Percentiles rank a stretch among this genome's conserved stretches.
phyloP scores from a whole-genome alignment of 2,888 invertebrate genomes.

The Aleiodes alternator region DNA sequence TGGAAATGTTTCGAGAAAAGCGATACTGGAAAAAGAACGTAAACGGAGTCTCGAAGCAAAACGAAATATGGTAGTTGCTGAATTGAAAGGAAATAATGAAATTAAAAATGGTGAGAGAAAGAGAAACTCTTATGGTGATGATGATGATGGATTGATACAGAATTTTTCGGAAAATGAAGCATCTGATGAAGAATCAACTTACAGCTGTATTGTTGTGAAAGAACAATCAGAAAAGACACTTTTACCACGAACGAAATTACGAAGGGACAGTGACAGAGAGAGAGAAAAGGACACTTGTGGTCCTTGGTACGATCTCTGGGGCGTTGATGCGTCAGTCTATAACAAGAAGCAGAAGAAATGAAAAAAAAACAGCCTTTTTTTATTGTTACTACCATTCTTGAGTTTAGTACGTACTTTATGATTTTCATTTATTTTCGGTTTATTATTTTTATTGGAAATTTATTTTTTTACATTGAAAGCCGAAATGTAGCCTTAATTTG shows the following conservation, averaged over 20 bases:
- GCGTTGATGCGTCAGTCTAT: constrained; percentile 82
- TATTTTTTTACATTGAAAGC: constrained; percentile 29
- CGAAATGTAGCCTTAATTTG: constrained; percentile 41
- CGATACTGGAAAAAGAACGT: constrained; percentile 72
- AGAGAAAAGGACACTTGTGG: constrained; percentile 83
- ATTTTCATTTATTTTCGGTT: constrained; percentile 36
- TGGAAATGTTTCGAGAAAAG: constrained; percentile 72
- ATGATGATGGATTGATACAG: constrained; percentile 68
- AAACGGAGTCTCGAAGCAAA: constrained; percentile 73
- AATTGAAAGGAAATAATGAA: constrained; percentile 72
- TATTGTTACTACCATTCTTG: constrained; percentile 2
- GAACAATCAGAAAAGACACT: constrained; percentile 77
- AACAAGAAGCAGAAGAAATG: constrained; percentile 75
- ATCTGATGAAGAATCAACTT: constrained; percentile 75
- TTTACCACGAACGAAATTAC: constrained; percentile 83
- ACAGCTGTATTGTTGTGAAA: constrained; percentile 87
- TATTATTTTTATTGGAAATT: constrained; percentile 36
- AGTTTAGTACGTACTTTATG: constrained; percentile 23
- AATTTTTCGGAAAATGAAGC: constrained; percentile 72
- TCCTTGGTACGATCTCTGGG: constrained; percentile 94
- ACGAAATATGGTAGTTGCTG: constrained; percentile 71
- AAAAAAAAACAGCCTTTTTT: background rate
- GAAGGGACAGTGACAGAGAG: constrained; percentile 77
- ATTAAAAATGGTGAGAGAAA: constrained; percentile 67
- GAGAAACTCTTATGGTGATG: constrained; percentile 66